Evolutionary conservation across 2,888 invertebrate species (phyloP).

Genomic region (Lottia gigantea): DNA sequence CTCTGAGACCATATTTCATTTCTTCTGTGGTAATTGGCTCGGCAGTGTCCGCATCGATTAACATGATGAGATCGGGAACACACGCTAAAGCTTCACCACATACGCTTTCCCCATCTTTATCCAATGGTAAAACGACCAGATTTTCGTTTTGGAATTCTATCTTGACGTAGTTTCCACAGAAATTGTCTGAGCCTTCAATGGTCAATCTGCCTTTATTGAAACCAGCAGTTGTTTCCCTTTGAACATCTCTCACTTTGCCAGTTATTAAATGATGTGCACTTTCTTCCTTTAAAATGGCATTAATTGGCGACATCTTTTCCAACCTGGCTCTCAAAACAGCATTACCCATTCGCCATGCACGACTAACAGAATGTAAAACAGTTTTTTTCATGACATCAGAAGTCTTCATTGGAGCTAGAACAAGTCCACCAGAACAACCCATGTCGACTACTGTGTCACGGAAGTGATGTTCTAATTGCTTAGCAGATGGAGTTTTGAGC

Average conservation of each 20-base stretch:
- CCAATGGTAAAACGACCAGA: constrained; percentile 42
- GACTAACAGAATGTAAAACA: constrained; percentile 47
- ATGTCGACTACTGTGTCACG: constrained; percentile 50
- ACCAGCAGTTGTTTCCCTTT: constrained; percentile 51
- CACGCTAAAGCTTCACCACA: constrained; percentile 39
- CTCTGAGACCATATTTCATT: constrained; percentile 57
- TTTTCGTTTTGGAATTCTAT: constrained; percentile 65
- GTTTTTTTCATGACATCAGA: constrained; percentile 39
- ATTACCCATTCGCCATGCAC: constrained; percentile 58
- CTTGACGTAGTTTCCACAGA: constrained; percentile 28
- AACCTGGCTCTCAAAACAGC: constrained; percentile 49
- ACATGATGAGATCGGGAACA: constrained; percentile 58
- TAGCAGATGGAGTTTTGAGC: constrained; percentile 42
- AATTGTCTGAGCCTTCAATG: constrained; percentile 33
- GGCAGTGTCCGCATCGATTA: constrained; percentile 57
- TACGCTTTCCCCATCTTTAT: constrained; percentile 12
- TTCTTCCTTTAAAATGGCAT: constrained; percentile 45
- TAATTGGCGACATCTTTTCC: constrained; percentile 43
- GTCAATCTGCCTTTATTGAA: constrained; percentile 49
- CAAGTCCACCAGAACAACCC: constrained; percentile 52
- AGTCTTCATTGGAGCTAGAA: constrained; percentile 36
- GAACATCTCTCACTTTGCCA: constrained; percentile 57
- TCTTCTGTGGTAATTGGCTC: constrained; percentile 60
- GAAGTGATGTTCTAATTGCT: constrained; percentile 54
- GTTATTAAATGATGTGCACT: constrained; percentile 41